Evolutionary conservation across 2,888 invertebrate genomes (phyloP).

Genomic region (Tenthredo distinguenda): DNA sequence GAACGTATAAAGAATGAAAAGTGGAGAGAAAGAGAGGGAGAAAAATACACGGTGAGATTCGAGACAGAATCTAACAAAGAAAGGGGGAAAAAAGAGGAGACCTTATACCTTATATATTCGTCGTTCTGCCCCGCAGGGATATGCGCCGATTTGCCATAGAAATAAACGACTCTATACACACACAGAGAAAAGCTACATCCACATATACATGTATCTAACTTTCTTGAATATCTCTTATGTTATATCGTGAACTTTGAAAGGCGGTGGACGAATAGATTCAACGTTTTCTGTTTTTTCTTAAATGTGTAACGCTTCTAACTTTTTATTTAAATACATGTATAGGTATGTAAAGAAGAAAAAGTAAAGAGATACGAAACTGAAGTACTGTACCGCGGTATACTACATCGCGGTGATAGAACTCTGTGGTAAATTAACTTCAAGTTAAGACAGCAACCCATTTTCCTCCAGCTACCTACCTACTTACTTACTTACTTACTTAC

Average conservation of each 20-base stretch:
- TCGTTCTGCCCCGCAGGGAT: not conserved
- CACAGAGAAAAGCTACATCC: not conserved
- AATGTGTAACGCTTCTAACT: not conserved
- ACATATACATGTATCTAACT: not conserved
- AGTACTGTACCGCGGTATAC: not conserved
- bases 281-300: not conserved
- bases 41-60: constrained; percentile 40
- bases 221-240: not conserved
- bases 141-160: constrained; percentile 6
- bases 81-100: not conserved
- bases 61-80: constrained; percentile 26
- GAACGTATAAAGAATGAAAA: constrained; percentile 8
- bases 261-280: not conserved
- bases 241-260: not conserved
- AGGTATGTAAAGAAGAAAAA: not conserved
- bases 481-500: constrained; percentile 14
- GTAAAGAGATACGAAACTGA: not conserved
- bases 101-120: not conserved
- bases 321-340: no score
- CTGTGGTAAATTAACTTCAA: constrained; percentile 36
- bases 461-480: not conserved
- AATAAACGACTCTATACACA: constrained; percentile 15
- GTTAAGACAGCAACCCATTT: constrained; percentile 26
- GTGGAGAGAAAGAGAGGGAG: constrained; percentile 53
- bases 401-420: constrained; percentile 5